These are phyloP conservation scores for Tribolium madens DNA, from an alignment of 1,140 invertebrate species.

Conservation along the genomic window DNA sequence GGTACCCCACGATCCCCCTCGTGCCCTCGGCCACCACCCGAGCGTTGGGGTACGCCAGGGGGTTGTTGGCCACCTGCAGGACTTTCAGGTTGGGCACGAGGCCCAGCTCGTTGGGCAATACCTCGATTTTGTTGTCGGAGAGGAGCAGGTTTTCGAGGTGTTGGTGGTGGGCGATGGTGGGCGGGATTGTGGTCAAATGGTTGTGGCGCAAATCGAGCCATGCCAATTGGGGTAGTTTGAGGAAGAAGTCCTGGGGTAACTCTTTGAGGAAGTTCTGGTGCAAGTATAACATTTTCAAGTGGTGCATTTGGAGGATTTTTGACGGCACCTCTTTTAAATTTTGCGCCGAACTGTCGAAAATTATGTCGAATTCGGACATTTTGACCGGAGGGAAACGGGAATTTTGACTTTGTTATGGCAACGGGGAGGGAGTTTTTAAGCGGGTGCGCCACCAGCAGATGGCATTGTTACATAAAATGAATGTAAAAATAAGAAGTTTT, in stretches of 20 bases:
- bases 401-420: neutral
- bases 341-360: constrained; percentile 57
- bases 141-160: constrained; percentile 63
- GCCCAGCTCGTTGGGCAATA: constrained; percentile 61
- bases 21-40: constrained; percentile 57
- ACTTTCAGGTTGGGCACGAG: constrained; percentile 60
- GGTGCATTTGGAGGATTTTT: constrained; percentile 55
- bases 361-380: constrained; percentile 60
- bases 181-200: constrained; percentile 59
- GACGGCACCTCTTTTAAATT: constrained; percentile 56
- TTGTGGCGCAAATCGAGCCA: constrained; percentile 66
- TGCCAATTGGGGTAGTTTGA: constrained; percentile 59
- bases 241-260: constrained; percentile 63
- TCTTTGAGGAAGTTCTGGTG: constrained; percentile 61
- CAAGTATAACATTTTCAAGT: constrained; percentile 64
- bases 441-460: neutral
- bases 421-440: neutral
- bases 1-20: constrained; percentile 54
- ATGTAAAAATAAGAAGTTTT: no score
- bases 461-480: neutral
- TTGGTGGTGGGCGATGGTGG: constrained; percentile 61
- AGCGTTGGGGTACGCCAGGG: constrained; percentile 58
- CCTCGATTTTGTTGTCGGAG: constrained; percentile 60
- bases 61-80: constrained; percentile 62
- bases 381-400: constrained; percentile 6